A percentile compares a stretch with the other conserved stretches of the same genome.
phyloP scores from a whole-genome alignment of 2,888 invertebrate genomes.

The Lepeophtheirus nordmannii region DNA sequence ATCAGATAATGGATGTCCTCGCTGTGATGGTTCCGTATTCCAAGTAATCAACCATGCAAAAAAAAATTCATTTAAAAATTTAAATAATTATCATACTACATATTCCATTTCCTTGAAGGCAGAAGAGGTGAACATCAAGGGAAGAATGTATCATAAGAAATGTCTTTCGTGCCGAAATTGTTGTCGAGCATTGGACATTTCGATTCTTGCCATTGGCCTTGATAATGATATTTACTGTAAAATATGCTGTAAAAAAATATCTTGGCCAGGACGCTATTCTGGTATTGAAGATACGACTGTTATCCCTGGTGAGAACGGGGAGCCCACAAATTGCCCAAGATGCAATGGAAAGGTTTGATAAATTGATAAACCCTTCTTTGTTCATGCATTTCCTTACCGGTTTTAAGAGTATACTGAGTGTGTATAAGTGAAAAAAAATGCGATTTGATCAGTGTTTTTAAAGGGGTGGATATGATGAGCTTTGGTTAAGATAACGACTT shows the following conservation, averaged over 20 bases:
- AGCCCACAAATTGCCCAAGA: constrained; percentile 20
- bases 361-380: neutral
- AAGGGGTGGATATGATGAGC: too few relatives aligned
- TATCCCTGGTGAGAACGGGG: constrained; percentile 22
- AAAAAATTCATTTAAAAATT: neutral
- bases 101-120: constrained; percentile 9
- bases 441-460: too few relatives aligned
- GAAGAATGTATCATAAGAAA: constrained; percentile 21
- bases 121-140: constrained; percentile 23
- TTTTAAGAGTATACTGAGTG: neutral
- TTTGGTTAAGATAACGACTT: neutral
- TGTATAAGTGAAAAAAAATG: too few relatives aligned
- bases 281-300: constrained; percentile 12
- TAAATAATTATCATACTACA: neutral
- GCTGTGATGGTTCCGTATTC: constrained; percentile 21
- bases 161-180: constrained; percentile 24
- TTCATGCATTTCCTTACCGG: neutral
- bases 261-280: constrained; percentile 21
- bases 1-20: constrained; percentile 20
- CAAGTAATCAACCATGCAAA: constrained; percentile 2
- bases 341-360: constrained; percentile 23
- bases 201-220: constrained; percentile 18
- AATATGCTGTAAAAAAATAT: constrained; percentile 24
- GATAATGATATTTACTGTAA: constrained; percentile 23
- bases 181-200: constrained; percentile 9